Evolutionary conservation across 2,888 invertebrate genomes (phyloP), one percentile per base, ranked within the genome.

Genomic region (Operophtera brumata): DNA sequence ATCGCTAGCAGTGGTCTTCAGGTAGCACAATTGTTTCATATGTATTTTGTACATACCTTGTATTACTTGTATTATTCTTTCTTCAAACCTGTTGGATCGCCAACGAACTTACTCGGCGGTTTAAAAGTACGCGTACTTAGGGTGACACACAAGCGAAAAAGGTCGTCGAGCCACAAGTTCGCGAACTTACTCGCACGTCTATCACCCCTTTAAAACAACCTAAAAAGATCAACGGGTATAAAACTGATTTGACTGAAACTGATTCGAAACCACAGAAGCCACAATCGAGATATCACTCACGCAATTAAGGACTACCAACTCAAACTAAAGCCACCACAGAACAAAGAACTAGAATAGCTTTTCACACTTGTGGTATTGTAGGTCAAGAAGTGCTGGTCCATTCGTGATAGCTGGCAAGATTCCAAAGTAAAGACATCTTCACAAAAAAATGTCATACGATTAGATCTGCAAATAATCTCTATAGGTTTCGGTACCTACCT

Each of bases 391-490:
- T 10, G 10, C 13, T 54, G 54, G 58, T 9, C n/a, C 20, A 10
- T 41, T 36, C 0, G 44, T 42, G 32, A 42, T 6, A 26, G 42
- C 32, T 57, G 57, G 57, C 57, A 32, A 8, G 11, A 10, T 0
- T 45, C 57, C 57, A 57, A 55, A 14, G 32, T 52, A 57, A 55
- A 14, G 32, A 37, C 44, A 57, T 41, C 51, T 51, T 36, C 32
- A 64, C 48, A 63, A 62, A 64, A 64, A 30, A 58, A 61, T 60
- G 44, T 60, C 57, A 62, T 58, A 55, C 57, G 59, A 63, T 64
- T 61, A 49, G 52, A 64, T 62, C 59, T 55, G 58, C 59, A 47
- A 61, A 63, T 65, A 58, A 58, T 63, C 40, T 54, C 53, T 49
- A 59, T 47, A 35, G 47, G 54, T 54, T 51, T 53, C 12, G 9